Base-by-base conservation (phyloP, 2,113 vertebrate genomes). In the Propithecus coquereli region DNA sequence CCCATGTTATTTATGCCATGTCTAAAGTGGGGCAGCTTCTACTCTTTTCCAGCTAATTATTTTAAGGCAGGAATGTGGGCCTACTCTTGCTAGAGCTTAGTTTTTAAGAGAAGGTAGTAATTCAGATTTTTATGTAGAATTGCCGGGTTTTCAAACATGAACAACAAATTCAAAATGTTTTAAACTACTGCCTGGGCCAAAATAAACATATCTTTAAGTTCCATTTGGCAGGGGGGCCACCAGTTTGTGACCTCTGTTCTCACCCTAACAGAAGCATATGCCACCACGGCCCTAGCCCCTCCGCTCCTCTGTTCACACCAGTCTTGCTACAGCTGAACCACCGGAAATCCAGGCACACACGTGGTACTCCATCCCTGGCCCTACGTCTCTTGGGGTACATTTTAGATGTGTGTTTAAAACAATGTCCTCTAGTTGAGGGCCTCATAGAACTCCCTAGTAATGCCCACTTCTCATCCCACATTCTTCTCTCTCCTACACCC, bases 101-200 rank as follows among this genome's bases (percentile, higher is more conserved):
- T 94, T 91, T 71, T 43, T 43, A 61, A 80, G 65, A 77, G 66
- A 92, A 52, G 11, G 14, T 43, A 27, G n/a, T 57, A 57, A 82
- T 71, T 45, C n/a, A 54, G 63, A 79, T 45, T 79, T 79, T 90
- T 47, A 77, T 37, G 54, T 76, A 71, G 66, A 83, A 87, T 71
- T 16, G 11, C 25, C 30, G 47, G 52, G 5, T 37, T 45, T 73
- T 82, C 30, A 45, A 94, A 86, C 17, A 34, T 50, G 12, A 81
- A 43, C 40, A 61, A 79, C 5, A 92, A 40, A 37, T 57, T 23
- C 1, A 74, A 34, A 71, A 40, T 18, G 32, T 63, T 43, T 82
- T 12, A n/a, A 74, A 79, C 8, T 34, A 43, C 40, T 7, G 30
- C 30, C 45, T 52, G 47, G 47, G 87, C n/a, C 76, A 59, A 84